Percentiles rank a stretch among this genome's conserved stretches.
These are phyloP conservation scores for Corvus cornix DNA, from an alignment of 2,113 vertebrate species.

Conservation along the genomic window DNA sequence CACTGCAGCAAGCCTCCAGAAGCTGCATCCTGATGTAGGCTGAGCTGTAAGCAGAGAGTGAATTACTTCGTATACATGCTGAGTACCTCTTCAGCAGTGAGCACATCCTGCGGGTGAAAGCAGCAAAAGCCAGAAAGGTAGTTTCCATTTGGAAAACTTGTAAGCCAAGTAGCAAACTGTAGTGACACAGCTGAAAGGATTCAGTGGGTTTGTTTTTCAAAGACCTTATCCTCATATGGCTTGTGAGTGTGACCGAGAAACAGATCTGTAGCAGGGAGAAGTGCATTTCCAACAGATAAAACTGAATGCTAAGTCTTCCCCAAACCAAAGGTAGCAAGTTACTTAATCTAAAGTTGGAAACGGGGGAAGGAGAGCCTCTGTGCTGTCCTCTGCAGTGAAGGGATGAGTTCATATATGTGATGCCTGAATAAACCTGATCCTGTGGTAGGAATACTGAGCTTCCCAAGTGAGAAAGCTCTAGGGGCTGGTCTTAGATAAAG, in stretches of 20 bases:
- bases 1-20: slow-evolving; percentile 50
- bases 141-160: background rate
- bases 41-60: slow-evolving; percentile 13
- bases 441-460: background rate
- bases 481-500: slow-evolving; percentile 28
- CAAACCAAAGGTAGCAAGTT: background rate
- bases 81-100: slow-evolving; percentile 7
- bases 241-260: background rate
- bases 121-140: background rate
- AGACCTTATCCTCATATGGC: background rate
- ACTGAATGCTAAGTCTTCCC: background rate
- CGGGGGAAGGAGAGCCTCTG: background rate
- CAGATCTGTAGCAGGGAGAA: background rate
- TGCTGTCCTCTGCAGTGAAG: background rate
- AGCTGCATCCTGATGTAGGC: slow-evolving; percentile 36
- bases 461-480: background rate
- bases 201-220: background rate
- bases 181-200: background rate
- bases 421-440: slow-evolving; percentile 46
- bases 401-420: background rate
- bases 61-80: background rate
- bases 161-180: background rate
- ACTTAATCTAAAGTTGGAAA: background rate
- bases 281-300: background rate
- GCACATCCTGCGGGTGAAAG: background rate